Percentiles rank a stretch among this genome's conserved stretches.
phyloP scores from a whole-genome alignment of 2,797 vertebrate genomes.

The Crenichthys baileyi region DNA sequence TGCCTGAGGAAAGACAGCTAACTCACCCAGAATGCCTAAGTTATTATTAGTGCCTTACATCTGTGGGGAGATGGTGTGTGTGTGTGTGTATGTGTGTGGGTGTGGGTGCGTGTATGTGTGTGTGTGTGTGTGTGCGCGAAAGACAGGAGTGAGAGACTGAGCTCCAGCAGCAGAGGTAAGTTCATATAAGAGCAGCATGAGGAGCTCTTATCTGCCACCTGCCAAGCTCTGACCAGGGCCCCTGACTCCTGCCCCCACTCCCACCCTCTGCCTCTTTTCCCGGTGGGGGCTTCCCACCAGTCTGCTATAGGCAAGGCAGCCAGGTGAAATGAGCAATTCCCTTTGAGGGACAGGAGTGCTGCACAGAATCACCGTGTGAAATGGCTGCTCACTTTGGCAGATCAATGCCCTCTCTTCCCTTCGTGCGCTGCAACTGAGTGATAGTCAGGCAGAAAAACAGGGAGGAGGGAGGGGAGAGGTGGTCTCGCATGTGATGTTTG shows the following conservation, averaged over 20 bases:
- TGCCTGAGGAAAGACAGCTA: slow-evolving; percentile 72
- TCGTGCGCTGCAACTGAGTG: slow-evolving; percentile 79
- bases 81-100: slow-evolving; percentile 11
- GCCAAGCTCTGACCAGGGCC: slow-evolving; percentile 69
- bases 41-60: slow-evolving; percentile 72
- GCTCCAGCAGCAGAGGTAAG: slow-evolving; percentile 37
- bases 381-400: slow-evolving; percentile 78
- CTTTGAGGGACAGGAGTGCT: slow-evolving; percentile 70
- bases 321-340: slow-evolving; percentile 79
- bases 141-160: slow-evolving; percentile 29
- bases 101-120: slow-evolving; percentile 31
- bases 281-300: slow-evolving; percentile 55
- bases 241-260: slow-evolving; percentile 49
- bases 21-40: slow-evolving; percentile 68
- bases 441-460: slow-evolving; percentile 72
- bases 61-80: slow-evolving; percentile 45
- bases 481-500: slow-evolving; percentile 26
- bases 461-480: slow-evolving; percentile 12
- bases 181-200: slow-evolving; percentile 54
- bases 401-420: slow-evolving; percentile 72
- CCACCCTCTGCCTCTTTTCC: slow-evolving; percentile 33
- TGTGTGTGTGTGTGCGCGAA: slow-evolving; percentile 19
- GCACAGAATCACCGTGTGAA: slow-evolving; percentile 60
- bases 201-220: slow-evolving; percentile 69
- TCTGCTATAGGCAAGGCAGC: slow-evolving; percentile 58